These are phyloP conservation scores for Protonemura montana DNA, from an alignment of 2,888 invertebrate species.

Conservation along the genomic window DNA sequence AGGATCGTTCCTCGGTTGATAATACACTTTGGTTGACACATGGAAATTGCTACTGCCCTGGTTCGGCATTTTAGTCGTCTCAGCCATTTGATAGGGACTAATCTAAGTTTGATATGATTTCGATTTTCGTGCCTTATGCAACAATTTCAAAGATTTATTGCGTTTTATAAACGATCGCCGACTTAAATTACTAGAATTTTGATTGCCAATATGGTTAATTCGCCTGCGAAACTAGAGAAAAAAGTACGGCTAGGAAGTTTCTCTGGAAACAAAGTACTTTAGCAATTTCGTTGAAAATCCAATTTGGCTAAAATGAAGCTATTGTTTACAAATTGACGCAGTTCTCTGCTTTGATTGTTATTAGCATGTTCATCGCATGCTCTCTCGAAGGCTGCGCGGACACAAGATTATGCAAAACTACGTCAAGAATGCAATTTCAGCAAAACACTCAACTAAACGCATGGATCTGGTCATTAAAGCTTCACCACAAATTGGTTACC, in stretches of 20 bases:
- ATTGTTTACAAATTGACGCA: neutral
- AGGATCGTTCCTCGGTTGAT: neutral
- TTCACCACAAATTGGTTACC: neutral
- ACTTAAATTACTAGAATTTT: neutral
- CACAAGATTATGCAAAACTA: neutral
- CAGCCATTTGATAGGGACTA: too few relatives aligned
- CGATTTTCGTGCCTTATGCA: too few relatives aligned
- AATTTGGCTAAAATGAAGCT: neutral
- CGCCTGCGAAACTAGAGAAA: neutral
- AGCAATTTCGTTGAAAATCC: neutral
- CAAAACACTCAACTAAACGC: neutral
- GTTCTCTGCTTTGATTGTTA: neutral
- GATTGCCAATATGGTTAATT: neutral
- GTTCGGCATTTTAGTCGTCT: too few relatives aligned
- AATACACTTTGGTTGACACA: neutral
- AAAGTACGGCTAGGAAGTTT: neutral
- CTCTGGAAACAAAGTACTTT: neutral
- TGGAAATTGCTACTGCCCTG: too few relatives aligned
- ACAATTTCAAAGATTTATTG: too few relatives aligned
- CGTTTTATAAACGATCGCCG: too few relatives aligned
- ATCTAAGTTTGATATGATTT: too few relatives aligned
- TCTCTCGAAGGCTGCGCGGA: neutral
- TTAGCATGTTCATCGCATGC: neutral
- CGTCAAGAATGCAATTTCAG: neutral
- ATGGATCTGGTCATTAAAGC: neutral